phyloP scores from a whole-genome alignment of 1,140 invertebrate species.

The Pseudomyrmex concolor region DNA sequence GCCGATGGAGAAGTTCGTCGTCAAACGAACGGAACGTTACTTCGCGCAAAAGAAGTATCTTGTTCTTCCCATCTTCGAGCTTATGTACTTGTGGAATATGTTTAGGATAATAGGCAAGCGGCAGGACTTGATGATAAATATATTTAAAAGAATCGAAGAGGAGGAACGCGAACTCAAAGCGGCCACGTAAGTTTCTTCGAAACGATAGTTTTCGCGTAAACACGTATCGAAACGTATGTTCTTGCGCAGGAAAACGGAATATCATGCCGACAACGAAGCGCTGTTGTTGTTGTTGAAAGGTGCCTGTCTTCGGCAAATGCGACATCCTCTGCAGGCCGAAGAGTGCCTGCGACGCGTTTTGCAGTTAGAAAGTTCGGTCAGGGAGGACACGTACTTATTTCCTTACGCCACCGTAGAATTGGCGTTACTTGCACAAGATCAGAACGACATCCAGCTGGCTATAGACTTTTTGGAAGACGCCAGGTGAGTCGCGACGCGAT shows the following conservation, averaged over 20 bases:
- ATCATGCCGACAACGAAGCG: slow-evolving; percentile 91
- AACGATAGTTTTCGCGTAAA: no score
- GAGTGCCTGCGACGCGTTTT: slow-evolving; percentile 90
- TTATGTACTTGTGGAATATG: slow-evolving; percentile 97
- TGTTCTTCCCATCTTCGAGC: slow-evolving; percentile 93
- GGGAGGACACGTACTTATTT: slow-evolving; percentile 93
- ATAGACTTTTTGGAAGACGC: slow-evolving; percentile 92
- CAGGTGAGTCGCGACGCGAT: slow-evolving; percentile 87
- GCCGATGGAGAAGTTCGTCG: slow-evolving; percentile 98
- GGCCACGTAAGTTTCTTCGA: slow-evolving; percentile 71
- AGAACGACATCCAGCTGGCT: slow-evolving; percentile 89
- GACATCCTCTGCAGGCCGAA: slow-evolving; percentile 90
- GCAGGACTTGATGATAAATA: slow-evolving; percentile 88
- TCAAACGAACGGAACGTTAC: slow-evolving; percentile 93
- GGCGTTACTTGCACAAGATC: slow-evolving; percentile 90
- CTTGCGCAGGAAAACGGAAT: slow-evolving; percentile 84
- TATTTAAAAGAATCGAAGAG: slow-evolving; percentile 90
- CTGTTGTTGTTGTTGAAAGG: slow-evolving; percentile 93
- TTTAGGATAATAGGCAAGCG: slow-evolving; percentile 93
- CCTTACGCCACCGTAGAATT: slow-evolving; percentile 95
- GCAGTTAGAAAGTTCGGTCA: slow-evolving; percentile 90
- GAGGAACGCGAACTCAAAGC: slow-evolving; percentile 84
- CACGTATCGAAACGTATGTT: background rate
- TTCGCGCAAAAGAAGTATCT: slow-evolving; percentile 90
- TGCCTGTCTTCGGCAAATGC: slow-evolving; percentile 91